Evolutionary conservation across 2,113 vertebrate species (phyloP), one percentile per base, ranked within the genome.

Genomic region (Ivindomyrus marchei): DNA sequence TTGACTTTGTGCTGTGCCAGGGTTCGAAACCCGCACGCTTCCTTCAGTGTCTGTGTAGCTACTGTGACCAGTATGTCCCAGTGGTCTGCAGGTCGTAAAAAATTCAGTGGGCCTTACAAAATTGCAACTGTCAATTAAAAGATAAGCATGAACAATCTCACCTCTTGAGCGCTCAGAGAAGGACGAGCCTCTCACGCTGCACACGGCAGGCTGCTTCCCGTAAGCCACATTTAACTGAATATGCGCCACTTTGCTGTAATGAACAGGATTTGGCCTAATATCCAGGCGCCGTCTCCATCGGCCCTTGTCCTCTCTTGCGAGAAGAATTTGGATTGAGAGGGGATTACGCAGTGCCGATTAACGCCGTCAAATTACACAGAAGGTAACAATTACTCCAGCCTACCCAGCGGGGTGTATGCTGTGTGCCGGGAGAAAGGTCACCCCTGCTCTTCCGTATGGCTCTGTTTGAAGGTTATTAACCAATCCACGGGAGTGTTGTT

Each of bases 331-430:
- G 89, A 92, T 93, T 90, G 92, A 62, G 88, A 10, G 0, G 50
- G 74, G 91, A 91, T 91, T 90, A 91, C 92, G 83, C 93, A 89
- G 90, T 90, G 90, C 88, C 88, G 90, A 92, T 94, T 92, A 94
- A 92, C 91, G 91, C 91, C 91, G 93, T 92, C 92, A 93, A 93
- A 95, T 94, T 94, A 93, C 90, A 94, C 92, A 90, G 88, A 88
- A 88, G 24, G 85, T 92, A 88, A 94, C 92, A 93, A 94, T 94
- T 92, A 88, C 92, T 66, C 62, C 88, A 89, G 90, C 89, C 89
- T 90, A 70, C 88, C 87, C 88, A 93, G 92, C n/a, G n/a, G 62
- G 27, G 36, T 42, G 58, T 45, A 11, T 53, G 27, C 27, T 24
- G 19, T 7, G 49, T 2, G 47, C 49, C 0, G 4, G 0, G 17